Conservation (phyloP, 2,888 invertebrate species). For the Galerucella nymphaeae region DNA sequence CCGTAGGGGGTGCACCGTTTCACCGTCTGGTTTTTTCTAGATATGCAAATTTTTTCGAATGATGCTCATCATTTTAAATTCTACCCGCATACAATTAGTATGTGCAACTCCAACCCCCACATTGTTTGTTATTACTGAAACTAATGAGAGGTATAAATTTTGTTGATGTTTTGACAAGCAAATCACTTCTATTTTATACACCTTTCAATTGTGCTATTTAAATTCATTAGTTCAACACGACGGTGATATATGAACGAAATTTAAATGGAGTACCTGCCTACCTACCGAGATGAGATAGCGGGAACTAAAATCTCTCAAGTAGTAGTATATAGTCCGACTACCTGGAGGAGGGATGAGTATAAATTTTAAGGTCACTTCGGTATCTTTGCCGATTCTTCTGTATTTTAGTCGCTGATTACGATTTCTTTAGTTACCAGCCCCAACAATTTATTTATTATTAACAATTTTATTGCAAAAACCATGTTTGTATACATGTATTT, state of each 20-base stretch:
- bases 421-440: no score
- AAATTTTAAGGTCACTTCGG: no score
- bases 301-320: no score
- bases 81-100: constrained; percentile 37
- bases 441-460: no score
- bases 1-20: constrained; percentile 38
- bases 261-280: not conserved
- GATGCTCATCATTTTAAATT: constrained; percentile 42
- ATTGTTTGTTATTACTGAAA: constrained; percentile 44
- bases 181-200: constrained; percentile 23
- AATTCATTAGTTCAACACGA: not conserved
- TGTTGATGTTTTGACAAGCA: constrained; percentile 22
- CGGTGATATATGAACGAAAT: not conserved
- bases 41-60: constrained; percentile 45
- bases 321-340: no score
- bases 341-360: no score
- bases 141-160: constrained; percentile 41
- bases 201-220: constrained; percentile 5
- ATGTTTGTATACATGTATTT: no score
- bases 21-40: constrained; percentile 36
- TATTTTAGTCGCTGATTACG: no score
- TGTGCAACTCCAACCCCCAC: constrained; percentile 43
- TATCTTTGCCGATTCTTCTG: no score
- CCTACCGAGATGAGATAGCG: no score
- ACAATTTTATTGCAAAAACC: no score